Base-by-base conservation (phyloP, 2,888 invertebrate genomes). In the Tyria jacobaeae region DNA sequence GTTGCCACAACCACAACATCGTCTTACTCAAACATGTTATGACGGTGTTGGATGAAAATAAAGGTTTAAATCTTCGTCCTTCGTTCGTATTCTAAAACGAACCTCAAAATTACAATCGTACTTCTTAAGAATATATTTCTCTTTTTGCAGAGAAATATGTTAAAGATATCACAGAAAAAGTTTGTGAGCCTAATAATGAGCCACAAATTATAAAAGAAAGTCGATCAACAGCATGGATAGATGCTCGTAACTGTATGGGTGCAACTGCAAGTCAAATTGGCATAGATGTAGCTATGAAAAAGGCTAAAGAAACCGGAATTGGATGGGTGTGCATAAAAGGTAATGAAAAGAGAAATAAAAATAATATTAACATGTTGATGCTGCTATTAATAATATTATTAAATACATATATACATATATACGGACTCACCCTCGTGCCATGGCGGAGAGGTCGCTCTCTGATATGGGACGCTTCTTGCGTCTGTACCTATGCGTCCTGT, bases 241-340 rank as follows among this genome's bases (percentile, higher is more conserved):
- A 98, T 75, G 98, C 98, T 0, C 94, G 95, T 71, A 97, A 97
- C 81, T 96, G 96, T 0, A 88, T 98, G 2, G 98, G 98, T 3
- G 96, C 97, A 0, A 96, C 97, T 0, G 96, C 97, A 17, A 97
- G 97, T 55, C 96, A 96, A 79, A 96, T 94, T 77, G 96, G 96
- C 63, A 97, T 97, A 96, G 95, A 96, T 61, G 82, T 98, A 62
- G 98, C 98, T 3, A 96, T 98, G 9, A 90, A 95, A 71, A 98
- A 98, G 80, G 98, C 98, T 0, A 95, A 96, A 76, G 92, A 95
- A 25, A 95, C 95, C 12, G 98, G 98, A 1, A 96, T 98, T 9
- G 98, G 97, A 57, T 96, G 97, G 96, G 97, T 98, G 0, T 94
- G 95, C 17, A 97, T 96, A 0, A 96, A 96, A 89, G 96, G 97